A percentile compares a stretch with the other conserved stretches of the same genome.
These are phyloP conservation scores for Sander lucioperca DNA, from an alignment of 2,113 vertebrate species.

Conservation along the genomic window DNA sequence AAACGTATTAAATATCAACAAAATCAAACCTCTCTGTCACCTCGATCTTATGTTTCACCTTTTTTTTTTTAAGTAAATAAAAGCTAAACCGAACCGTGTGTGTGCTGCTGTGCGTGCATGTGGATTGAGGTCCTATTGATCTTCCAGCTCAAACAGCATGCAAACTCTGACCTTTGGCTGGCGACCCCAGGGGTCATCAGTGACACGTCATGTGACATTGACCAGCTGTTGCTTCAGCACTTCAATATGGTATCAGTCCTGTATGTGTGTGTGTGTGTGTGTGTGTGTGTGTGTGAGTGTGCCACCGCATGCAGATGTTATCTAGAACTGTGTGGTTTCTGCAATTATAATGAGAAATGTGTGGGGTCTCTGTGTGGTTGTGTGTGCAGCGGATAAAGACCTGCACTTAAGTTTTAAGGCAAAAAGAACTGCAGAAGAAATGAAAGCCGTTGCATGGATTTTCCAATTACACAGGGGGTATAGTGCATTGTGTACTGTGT, in stretches of 20 bases:
- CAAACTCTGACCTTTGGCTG: constrained; percentile 25
- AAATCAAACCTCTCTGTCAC: not conserved
- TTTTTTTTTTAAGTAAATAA: not conserved
- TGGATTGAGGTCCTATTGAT: constrained; percentile 16
- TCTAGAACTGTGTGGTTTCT: constrained; percentile 7
- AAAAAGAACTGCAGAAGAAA: not conserved
- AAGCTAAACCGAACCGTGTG: not conserved
- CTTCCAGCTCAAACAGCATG: constrained; percentile 17
- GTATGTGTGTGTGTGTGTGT: constrained; percentile 3
- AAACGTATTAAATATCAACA: not conserved
- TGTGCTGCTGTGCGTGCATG: constrained; percentile 7
- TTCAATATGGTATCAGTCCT: not conserved
- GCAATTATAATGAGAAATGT: constrained; percentile 37
- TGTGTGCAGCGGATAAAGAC: constrained; percentile 6
- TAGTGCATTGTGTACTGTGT: not conserved
- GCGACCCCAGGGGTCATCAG: constrained; percentile 13
- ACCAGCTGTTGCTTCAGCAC: constrained; percentile 34
- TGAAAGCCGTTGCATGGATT: constrained; percentile 10
- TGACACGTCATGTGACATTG: constrained; percentile 16
- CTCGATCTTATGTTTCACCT: not conserved
- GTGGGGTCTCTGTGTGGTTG: constrained; percentile 41
- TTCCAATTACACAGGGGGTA: not conserved
- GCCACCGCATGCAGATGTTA: constrained; percentile 36
- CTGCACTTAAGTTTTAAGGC: constrained; percentile 2
- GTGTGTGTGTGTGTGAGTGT: not conserved